These are phyloP conservation scores for Cecidostiba fungosa DNA, from an alignment of 2,888 invertebrate species.

Conservation along the genomic window DNA sequence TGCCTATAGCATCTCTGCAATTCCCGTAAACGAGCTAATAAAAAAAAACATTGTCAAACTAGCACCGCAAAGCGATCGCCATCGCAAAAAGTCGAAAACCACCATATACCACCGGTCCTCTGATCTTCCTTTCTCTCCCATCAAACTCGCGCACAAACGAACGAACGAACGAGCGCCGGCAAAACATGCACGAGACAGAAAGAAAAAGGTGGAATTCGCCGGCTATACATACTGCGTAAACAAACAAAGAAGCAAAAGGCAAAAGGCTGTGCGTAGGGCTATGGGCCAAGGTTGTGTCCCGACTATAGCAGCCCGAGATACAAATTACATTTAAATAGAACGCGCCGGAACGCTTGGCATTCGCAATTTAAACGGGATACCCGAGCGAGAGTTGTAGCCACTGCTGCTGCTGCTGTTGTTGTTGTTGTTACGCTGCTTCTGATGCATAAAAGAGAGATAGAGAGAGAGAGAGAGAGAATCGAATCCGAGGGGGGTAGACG, in stretches of 20 bases:
- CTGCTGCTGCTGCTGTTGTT: not conserved
- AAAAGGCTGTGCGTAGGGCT: not conserved
- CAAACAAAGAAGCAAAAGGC: conserved; percentile 47
- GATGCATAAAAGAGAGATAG: not conserved
- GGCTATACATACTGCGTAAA: conserved; percentile 14
- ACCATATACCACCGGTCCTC: not conserved
- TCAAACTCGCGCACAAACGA: not conserved
- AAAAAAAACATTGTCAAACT: not conserved
- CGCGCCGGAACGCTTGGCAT: conserved; percentile 77
- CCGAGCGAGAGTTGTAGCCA: not conserved
- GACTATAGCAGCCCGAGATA: conserved; percentile 66
- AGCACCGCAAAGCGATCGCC: not conserved
- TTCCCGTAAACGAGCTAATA: not conserved
- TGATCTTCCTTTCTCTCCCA: not conserved
- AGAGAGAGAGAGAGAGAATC: conserved; percentile 51
- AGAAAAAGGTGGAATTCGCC: conserved; percentile 52
- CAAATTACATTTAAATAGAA: conserved; percentile 80
- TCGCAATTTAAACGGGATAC: conserved; percentile 78
- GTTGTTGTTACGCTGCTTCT: not conserved
- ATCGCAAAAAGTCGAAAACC: not conserved
- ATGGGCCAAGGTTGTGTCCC: conserved; percentile 52
- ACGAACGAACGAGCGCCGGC: too few relatives aligned
- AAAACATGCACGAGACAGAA: conserved; percentile 48
- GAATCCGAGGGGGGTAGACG: conserved; percentile 40
- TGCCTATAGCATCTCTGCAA: too few relatives aligned